Percentiles rank a stretch among this genome's conserved stretches.
Conservation (phyloP, 2,888 invertebrate species). For the Dyspetes luteomarginatus region DNA sequence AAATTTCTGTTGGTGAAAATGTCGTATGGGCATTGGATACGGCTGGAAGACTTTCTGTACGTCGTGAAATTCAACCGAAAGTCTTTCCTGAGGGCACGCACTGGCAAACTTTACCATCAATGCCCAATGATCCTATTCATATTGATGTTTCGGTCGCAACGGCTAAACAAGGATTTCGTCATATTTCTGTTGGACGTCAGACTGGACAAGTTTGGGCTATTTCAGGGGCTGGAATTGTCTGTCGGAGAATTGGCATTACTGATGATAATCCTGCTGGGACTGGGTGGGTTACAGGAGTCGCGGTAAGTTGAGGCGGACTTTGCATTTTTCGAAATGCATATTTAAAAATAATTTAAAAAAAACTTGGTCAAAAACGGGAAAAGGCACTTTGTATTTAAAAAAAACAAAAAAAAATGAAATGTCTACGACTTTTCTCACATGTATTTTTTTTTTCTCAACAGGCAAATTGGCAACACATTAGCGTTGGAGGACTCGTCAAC, state of each 20-base stretch:
- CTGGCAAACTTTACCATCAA: conserved; percentile 89
- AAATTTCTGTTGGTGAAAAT: conserved; percentile 89
- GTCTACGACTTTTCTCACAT: too few relatives aligned
- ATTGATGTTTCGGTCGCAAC: conserved; percentile 82
- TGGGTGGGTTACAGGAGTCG: conserved; percentile 90
- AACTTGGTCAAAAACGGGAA: not conserved
- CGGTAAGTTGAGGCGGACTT: conserved; percentile 80
- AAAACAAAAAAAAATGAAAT: too few relatives aligned
- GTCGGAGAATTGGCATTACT: conserved; percentile 90
- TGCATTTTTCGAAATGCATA: not conserved
- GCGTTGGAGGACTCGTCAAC: conserved; percentile 76
- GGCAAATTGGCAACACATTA: conserved; percentile 81
- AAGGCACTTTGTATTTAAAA: too few relatives aligned
- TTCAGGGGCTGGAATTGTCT: conserved; percentile 88
- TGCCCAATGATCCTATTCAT: conserved; percentile 86
- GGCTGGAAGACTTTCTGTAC: conserved; percentile 89
- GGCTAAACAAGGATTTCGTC: conserved; percentile 86
- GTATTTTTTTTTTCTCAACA: conserved; percentile 64
- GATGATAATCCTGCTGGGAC: conserved; percentile 89
- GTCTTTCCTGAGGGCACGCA: conserved; percentile 92
- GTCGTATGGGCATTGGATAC: conserved; percentile 93
- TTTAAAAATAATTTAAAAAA: not conserved
- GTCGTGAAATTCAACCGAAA: conserved; percentile 89
- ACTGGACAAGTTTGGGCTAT: conserved; percentile 90
- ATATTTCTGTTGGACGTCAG: conserved; percentile 88